Conservation (phyloP, 2,888 invertebrate genomes). For the Lithophane semibrunnea region DNA sequence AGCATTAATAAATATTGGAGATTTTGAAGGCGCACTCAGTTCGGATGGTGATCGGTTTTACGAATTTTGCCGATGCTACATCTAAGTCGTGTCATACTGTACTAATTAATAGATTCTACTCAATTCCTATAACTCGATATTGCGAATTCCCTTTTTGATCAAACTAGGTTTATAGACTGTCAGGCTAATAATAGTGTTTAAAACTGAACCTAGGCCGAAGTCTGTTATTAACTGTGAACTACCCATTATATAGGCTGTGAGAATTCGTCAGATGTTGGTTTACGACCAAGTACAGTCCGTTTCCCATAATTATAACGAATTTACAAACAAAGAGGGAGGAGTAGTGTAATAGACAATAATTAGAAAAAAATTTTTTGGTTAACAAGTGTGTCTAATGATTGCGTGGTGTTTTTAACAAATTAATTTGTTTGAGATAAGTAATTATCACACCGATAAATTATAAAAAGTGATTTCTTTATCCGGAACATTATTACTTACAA, state of each 20-base stretch:
- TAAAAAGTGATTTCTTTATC: neutral
- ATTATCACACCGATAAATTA: neutral
- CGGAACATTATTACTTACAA: neutral
- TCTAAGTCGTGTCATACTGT: too few species aligned
- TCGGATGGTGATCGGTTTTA: too few species aligned
- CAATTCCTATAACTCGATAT: conserved; percentile 3
- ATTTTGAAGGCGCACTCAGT: too few species aligned
- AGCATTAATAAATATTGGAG: too few species aligned
- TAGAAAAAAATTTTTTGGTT: neutral
- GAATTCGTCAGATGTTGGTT: conserved; percentile 35
- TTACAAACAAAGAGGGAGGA: conserved; percentile 9
- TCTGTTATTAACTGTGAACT: conserved; percentile 38
- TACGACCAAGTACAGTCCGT: neutral
- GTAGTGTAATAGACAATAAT: conserved; percentile 16
- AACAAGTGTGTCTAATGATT: neutral
- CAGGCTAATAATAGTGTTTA: conserved; percentile 42
- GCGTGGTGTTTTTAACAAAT: neutral
- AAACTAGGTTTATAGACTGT: conserved; percentile 1
- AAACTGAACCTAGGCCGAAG: conserved; percentile 35
- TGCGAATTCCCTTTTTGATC: conserved; percentile 19
- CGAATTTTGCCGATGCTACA: too few species aligned
- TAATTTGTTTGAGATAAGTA: neutral
- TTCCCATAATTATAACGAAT: neutral
- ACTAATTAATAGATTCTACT: neutral
- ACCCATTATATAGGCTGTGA: conserved; percentile 14